These are phyloP conservation scores for Dasysyrphus albostriatus DNA, from an alignment of 2,888 invertebrate species.

Conservation along the genomic window DNA sequence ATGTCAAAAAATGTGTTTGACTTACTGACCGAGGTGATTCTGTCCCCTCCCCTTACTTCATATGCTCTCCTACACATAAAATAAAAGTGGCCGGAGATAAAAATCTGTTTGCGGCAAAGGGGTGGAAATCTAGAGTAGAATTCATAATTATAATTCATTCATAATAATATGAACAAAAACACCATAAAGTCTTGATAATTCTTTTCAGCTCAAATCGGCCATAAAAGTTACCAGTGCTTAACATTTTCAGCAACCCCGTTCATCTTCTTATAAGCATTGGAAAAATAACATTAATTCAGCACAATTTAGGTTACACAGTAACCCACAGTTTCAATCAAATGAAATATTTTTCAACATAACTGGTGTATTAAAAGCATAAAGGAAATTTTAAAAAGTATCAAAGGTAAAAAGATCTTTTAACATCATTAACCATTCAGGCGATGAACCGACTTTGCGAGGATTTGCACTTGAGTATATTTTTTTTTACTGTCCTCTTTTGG, in stretches of 20 bases:
- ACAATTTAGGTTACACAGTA: not conserved
- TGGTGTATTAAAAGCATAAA: not conserved
- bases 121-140: no score
- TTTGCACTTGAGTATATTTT: not conserved
- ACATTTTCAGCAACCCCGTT: not conserved
- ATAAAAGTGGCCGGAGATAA: no score
- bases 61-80: no score
- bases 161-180: no score
- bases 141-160: no score
- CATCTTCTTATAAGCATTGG: not conserved
- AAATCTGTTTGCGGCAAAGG: no score
- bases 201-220: not conserved
- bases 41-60: no score
- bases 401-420: not conserved
- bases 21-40: no score
- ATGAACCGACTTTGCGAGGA: not conserved
- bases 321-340: not conserved
- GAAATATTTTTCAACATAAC: not conserved
- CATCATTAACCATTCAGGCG: slow-evolving; percentile 14
- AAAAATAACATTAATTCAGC: not conserved
- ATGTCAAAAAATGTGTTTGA: no score
- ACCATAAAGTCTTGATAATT: no score
- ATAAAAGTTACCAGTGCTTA: not conserved
- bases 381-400: not conserved
- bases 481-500: not conserved